These are phyloP conservation scores for Stenurella melanura DNA, from an alignment of 2,888 invertebrate species.

Conservation along the genomic window DNA sequence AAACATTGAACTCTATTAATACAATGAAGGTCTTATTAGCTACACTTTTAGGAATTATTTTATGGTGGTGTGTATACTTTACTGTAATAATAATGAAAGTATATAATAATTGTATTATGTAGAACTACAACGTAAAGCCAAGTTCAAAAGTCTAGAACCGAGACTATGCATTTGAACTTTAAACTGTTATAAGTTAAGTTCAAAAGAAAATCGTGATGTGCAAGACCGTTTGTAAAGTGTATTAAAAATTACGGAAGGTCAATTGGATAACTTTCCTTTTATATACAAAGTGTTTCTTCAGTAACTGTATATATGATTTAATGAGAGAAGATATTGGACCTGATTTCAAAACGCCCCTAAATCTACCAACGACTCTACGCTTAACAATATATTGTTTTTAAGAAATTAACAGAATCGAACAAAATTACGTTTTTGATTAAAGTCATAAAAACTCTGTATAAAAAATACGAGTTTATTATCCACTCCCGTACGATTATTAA, in stretches of 20 bases:
- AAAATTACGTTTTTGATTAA: no score
- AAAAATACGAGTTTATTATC: no score
- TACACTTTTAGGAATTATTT: background rate
- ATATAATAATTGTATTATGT: background rate
- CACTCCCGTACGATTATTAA: no score
- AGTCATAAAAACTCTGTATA: no score
- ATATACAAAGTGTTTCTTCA: background rate
- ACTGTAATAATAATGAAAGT: background rate
- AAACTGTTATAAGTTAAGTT: background rate
- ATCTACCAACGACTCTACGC: no score
- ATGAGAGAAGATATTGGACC: no score
- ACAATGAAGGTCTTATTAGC: constrained; percentile 4
- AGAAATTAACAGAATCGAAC: no score
- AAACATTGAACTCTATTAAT: constrained; percentile 8
- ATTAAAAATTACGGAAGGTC: background rate
- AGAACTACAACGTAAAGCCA: no score
- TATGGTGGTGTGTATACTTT: no score
- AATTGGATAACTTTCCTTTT: constrained; percentile 8
- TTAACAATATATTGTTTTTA: no score
- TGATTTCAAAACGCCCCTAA: no score
- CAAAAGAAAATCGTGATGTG: constrained; percentile 3
- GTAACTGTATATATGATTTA: no score
- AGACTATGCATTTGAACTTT: background rate
- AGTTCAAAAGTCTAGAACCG: background rate
- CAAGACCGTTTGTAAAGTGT: background rate